Evolutionary conservation across 2,888 invertebrate species (phyloP), one percentile per base, ranked within the genome.

Genomic region (Tipula lateralis): DNA sequence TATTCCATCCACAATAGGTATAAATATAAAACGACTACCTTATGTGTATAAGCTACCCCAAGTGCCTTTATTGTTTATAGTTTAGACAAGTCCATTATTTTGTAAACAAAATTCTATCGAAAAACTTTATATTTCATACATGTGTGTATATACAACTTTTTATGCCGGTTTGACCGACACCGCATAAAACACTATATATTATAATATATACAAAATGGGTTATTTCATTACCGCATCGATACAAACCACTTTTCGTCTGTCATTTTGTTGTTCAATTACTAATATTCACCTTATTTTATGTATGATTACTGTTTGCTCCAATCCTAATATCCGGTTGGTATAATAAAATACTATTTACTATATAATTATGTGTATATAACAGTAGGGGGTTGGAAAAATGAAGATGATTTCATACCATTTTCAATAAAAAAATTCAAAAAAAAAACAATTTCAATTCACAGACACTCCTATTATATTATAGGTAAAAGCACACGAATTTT

Each of bases 251-350:
- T 66, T 24, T 7, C 24, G 66, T 66, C 66, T 66, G 66, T 66
- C 66, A 66, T 66, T 66, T 66, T 66, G 66, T 24, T 66, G 66
- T 66, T 9, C 24, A 13, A 13, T 66, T 66, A 66, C 66, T 12
- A 24, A 66, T 66, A 24, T 66, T 66, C 66, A 16, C 24, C 16
- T 44, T 36, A 36, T 36, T 44, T n/a, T 44, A 32, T 66, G 19
- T 66, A 66, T 66, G 24, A 66, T 24, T 66, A 66, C 66, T 66
- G 24, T 66, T 66, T 66, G 24, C 66, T 66, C 66, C 24, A 66
- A 66, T 66, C 66, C 66, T 66, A 66, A 66, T 66, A 66, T 66
- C 66, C 66, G 66, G 66, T 66, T 66, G 66, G 24, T 24, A 66
- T 24, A 16, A 66, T n/a, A 24, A 24, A 66, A 66, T 24, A 66